Evolutionary conservation across 1,140 invertebrate species (phyloP).

Genomic region (Pollicipes pollicipes): DNA sequence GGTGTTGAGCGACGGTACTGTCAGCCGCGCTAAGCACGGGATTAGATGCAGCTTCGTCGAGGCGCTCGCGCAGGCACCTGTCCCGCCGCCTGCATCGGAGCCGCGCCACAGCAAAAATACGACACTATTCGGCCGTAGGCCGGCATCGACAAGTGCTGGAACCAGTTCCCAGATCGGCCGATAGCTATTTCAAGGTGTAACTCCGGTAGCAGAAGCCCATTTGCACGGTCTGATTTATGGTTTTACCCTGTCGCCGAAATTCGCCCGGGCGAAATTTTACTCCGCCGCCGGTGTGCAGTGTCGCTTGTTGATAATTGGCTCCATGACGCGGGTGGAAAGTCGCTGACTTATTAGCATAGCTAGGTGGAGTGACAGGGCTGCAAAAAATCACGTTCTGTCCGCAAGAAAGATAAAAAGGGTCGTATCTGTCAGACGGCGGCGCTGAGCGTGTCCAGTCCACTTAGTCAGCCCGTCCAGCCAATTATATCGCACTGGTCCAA

Average conservation of each 20-base stretch:
- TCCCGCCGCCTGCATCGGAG: too few species aligned
- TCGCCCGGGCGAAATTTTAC: not conserved
- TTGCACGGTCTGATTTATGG: not conserved
- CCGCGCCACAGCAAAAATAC: not conserved
- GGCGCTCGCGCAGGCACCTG: too few species aligned
- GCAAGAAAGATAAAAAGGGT: not conserved
- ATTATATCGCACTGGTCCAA: too few species aligned
- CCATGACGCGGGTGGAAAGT: not conserved
- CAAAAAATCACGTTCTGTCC: not conserved
- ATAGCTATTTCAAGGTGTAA: constrained; percentile 2
- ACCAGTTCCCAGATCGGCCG: not conserved
- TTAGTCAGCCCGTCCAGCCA: too few species aligned
- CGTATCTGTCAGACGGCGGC: not conserved
- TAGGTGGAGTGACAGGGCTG: too few species aligned
- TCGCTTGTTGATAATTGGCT: not conserved
- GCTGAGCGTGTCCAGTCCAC: not conserved
- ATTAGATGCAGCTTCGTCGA: too few species aligned
- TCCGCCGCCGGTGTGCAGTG: not conserved
- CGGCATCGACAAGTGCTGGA: not conserved
- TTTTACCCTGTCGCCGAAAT: not conserved
- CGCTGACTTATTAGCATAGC: not conserved
- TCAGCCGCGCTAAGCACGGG: too few species aligned
- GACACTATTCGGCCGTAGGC: too few species aligned
- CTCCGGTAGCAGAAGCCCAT: not conserved
- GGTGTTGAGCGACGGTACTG: too few species aligned